A percentile compares a stretch with the other conserved stretches of the same genome.
Conservation (phyloP, 1,140 invertebrate genomes). For the Lordiphosa mommai region DNA sequence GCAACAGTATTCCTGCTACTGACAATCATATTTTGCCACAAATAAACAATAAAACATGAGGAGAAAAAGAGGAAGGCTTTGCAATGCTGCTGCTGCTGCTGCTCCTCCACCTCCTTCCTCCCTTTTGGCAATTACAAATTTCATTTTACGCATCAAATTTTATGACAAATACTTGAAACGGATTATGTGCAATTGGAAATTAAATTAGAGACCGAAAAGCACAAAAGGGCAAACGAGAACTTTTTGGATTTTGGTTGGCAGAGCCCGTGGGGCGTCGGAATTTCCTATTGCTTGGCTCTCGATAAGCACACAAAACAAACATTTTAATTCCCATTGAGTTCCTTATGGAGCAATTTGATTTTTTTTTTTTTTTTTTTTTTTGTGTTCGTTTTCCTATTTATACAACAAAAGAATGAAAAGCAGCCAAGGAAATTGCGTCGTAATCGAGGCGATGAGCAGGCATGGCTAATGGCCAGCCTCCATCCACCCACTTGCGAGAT, state of each 20-base stretch:
- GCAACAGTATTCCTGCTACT: not conserved
- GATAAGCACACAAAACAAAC: constrained; percentile 49
- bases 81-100: too few relatives aligned
- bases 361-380: constrained; percentile 1
- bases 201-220: constrained; percentile 50
- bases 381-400: not conserved
- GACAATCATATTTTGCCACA: constrained; percentile 1
- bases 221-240: not conserved
- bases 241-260: too few relatives aligned
- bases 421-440: constrained; percentile 57
- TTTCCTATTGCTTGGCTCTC: constrained; percentile 14
- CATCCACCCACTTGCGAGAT: constrained; percentile 3
- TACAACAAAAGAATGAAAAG: constrained; percentile 5
- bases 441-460: constrained; percentile 60
- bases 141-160: constrained; percentile 71
- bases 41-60: constrained; percentile 1
- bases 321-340: constrained; percentile 74
- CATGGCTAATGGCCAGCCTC: not conserved
- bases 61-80: not conserved
- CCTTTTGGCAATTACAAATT: constrained; percentile 44
- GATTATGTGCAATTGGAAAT: constrained; percentile 77
- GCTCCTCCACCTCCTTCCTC: not conserved
- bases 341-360: constrained; percentile 43
- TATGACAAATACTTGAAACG: constrained; percentile 66
- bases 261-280: not conserved